Conservation (phyloP, 2,113 vertebrate genomes). For the Microtus pennsylvanicus region DNA sequence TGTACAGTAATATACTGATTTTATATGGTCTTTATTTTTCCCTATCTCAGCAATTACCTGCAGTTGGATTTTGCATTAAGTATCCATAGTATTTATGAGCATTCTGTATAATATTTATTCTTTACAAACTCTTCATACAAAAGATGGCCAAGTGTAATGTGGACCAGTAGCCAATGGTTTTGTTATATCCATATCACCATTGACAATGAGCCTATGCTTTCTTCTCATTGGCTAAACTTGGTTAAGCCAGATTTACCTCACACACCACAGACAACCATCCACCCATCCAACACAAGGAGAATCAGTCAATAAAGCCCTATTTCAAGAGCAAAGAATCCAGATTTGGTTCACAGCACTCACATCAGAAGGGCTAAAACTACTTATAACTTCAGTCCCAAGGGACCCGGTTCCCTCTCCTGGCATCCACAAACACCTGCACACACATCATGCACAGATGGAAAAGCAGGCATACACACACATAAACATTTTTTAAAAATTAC, state of each 20-base stretch:
- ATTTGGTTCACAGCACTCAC: background rate
- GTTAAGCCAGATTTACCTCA: background rate
- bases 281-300: background rate
- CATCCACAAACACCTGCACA: background rate
- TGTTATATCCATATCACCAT: background rate
- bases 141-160: background rate
- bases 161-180: background rate
- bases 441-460: background rate
- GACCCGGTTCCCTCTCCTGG: too few species aligned
- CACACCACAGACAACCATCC: background rate
- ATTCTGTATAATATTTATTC: background rate
- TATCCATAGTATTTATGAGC: slow-evolving; percentile 24
- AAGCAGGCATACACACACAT: too few species aligned
- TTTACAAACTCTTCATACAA: slow-evolving; percentile 13
- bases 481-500: background rate
- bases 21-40: slow-evolving; percentile 51
- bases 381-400: background rate
- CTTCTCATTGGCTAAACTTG: background rate
- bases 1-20: slow-evolving; percentile 53
- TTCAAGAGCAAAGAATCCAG: background rate
- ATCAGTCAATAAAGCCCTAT: background rate
- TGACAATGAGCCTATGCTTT: background rate
- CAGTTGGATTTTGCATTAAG: slow-evolving; percentile 12
- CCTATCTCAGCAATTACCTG: slow-evolving; percentile 33
- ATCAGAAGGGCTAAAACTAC: background rate